Percentiles rank a stretch among this genome's conserved stretches.
These are phyloP conservation scores for Eretmocerus hayati DNA, from an alignment of 2,888 invertebrate genomes.

Conservation along the genomic window DNA sequence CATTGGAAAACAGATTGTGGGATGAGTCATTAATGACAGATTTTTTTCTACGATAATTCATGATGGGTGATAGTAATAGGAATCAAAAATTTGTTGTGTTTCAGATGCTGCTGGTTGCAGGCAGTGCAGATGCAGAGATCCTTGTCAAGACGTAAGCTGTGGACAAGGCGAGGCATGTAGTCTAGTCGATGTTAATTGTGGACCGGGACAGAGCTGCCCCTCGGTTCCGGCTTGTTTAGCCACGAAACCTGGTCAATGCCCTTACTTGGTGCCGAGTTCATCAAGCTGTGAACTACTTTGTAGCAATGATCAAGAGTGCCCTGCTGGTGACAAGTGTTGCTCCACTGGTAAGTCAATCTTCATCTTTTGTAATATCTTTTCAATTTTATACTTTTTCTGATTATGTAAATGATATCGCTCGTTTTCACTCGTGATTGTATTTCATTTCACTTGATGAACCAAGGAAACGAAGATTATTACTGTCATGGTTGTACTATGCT, in stretches of 20 bases:
- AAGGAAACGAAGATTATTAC: no score
- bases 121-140: slow-evolving; percentile 45
- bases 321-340: slow-evolving; percentile 66
- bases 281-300: slow-evolving; percentile 72
- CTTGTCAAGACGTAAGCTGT: slow-evolving; percentile 45
- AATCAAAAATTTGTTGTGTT: no score
- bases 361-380: no score
- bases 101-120: slow-evolving; percentile 36
- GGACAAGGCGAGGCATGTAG: slow-evolving; percentile 38
- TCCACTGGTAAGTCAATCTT: slow-evolving; percentile 52
- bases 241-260: slow-evolving; percentile 65
- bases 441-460: no score
- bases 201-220: slow-evolving; percentile 38
- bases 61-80: no score
- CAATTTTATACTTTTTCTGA: no score
- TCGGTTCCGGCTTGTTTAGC: slow-evolving; percentile 42
- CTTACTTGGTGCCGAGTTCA: slow-evolving; percentile 67
- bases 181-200: slow-evolving; percentile 44
- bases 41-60: no score
- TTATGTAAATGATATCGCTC: no score
- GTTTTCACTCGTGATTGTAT: no score
- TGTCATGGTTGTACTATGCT: no score
- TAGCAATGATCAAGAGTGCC: slow-evolving; percentile 69
- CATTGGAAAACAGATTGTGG: no score
- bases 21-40: no score